Percentiles rank a stretch among this genome's conserved stretches.
These are phyloP conservation scores for Ooceraea biroi DNA, from an alignment of 1,140 invertebrate genomes.

Conservation along the genomic window DNA sequence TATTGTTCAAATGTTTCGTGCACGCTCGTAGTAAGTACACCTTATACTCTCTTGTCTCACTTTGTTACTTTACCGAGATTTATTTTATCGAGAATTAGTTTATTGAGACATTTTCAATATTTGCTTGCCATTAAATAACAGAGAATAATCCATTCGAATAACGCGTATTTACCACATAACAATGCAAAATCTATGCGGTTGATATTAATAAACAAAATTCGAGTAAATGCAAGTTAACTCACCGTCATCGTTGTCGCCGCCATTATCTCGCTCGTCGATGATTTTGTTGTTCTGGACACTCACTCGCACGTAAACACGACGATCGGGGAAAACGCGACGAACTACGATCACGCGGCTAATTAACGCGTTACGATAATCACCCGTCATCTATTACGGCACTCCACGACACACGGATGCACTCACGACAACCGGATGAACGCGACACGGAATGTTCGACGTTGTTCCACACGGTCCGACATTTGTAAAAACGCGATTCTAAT, in stretches of 20 bases:
- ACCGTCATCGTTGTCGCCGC: not conserved
- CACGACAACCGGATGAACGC: not conserved
- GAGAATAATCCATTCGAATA: no score
- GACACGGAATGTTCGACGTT: not conserved
- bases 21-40: not conserved
- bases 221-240: not conserved
- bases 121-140: not conserved
- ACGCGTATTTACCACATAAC: not conserved
- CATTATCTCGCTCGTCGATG: not conserved
- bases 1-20: not conserved
- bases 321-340: not conserved
- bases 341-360: not conserved
- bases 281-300: not conserved
- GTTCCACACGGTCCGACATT: not conserved
- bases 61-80: constrained; percentile 6
- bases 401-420: not conserved
- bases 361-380: not conserved
- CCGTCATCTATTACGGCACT: not conserved
- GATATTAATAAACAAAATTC: not conserved
- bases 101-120: not conserved
- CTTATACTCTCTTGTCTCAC: constrained; percentile 2
- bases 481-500: not conserved
- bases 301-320: not conserved
- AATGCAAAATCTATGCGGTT: not conserved
- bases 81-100: not conserved